Percentiles rank a stretch among this genome's conserved stretches.
These are phyloP conservation scores for Trogon surrucura DNA, from an alignment of 2,113 vertebrate species.

Conservation along the genomic window DNA sequence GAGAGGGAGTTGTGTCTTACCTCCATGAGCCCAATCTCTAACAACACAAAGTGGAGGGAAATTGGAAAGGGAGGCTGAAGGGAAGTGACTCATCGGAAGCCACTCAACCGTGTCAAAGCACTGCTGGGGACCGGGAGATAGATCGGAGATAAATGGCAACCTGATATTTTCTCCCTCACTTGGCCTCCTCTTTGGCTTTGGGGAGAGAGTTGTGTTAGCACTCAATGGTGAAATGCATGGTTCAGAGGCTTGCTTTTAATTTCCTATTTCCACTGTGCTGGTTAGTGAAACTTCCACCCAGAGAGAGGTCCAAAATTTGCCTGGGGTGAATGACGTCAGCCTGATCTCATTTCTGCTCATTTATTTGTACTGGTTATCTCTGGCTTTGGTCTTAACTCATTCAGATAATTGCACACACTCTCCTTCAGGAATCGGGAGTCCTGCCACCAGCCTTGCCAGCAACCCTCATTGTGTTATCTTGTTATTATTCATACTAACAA, in stretches of 20 bases:
- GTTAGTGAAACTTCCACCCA: conserved; percentile 1
- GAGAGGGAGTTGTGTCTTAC: background rate
- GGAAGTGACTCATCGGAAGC: conserved; percentile 25
- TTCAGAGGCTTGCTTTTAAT: conserved; percentile 50
- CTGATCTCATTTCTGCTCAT: conserved; percentile 51
- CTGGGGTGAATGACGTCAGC: conserved; percentile 51
- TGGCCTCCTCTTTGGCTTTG: conserved; percentile 29
- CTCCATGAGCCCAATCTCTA: background rate
- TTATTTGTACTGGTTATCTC: conserved; percentile 32
- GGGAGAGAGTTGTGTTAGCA: background rate
- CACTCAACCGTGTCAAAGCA: conserved; percentile 18
- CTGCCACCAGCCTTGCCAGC: background rate
- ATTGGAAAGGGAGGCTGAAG: background rate
- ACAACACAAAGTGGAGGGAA: background rate
- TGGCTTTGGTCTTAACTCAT: conserved; percentile 18
- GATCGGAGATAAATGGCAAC: conserved; percentile 46
- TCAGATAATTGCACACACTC: background rate
- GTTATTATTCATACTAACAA: conserved; percentile 7
- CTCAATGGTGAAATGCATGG: conserved; percentile 30
- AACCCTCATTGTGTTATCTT: background rate
- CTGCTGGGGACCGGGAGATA: conserved; percentile 10
- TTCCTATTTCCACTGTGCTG: conserved; percentile 35
- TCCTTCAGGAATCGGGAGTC: background rate
- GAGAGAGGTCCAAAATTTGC: conserved; percentile 33
- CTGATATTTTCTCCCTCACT: background rate